Evolutionary conservation across 2,113 vertebrate genomes (phyloP), one percentile per base, ranked within the genome.

Genomic region (Ochotona curzoniae): DNA sequence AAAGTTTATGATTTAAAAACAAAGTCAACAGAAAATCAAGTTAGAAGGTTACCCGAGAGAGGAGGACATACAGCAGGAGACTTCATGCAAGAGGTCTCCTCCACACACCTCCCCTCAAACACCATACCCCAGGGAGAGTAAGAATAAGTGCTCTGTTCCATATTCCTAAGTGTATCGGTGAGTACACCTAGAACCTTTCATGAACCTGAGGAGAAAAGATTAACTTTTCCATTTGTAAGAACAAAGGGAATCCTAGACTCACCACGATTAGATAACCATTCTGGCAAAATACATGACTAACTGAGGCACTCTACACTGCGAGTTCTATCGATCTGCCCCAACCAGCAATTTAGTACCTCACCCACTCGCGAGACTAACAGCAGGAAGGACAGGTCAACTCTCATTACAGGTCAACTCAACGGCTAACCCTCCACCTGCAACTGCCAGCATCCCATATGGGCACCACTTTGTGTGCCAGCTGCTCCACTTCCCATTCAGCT

Each of bases 281-380:
- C 38, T 81, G 35, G 66, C 49, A 84, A 81, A 74, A 11, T 18
- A 80, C 26, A 49, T 21, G 23, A 89, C 70, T 89, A 67, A 95
- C 1, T 11, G 8, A 93, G 44, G 70, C 83, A 89, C 71, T 82
- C 69, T 70, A 86, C 35, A 74, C 20, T 14, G 12, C 76, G 71
- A 91, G 15, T 75, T 83, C 75, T 38, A 93, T 6, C 5, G 15
- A 93, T 44, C 76, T 87, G 89, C 20, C 63, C 38, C 63, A 30
- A 83, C 12, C 38, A 86, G 63, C 83, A 95, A 79, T 88, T 90
- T 32, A 93, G 67, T 2, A 83, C 60, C 64, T 95, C 63, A 88
- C 47, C 30, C 49, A 82, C 8, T 57, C 11, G 76, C 47, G 47
- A 91, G 21, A 73, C 28, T 35, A 89, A 61, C 94, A 93, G 87